phyloP scores from a whole-genome alignment of 2,888 invertebrate species.

The Exocentrus adspersus region DNA sequence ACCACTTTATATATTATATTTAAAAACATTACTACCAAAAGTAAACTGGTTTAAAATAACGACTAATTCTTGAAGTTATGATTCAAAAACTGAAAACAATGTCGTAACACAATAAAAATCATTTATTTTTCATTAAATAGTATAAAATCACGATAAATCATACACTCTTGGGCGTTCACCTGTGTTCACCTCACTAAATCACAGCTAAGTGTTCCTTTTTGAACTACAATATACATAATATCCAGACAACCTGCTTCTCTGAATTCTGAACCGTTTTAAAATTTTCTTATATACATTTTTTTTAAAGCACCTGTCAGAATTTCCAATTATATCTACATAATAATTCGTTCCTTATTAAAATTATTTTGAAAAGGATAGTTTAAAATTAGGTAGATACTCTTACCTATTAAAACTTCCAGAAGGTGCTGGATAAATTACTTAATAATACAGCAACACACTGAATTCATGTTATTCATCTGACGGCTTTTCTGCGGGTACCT shows the following conservation, averaged over 20 bases:
- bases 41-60: too few species aligned
- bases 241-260: slow-evolving; percentile 10
- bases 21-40: not conserved
- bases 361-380: slow-evolving; percentile 13
- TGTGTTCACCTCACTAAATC: slow-evolving; percentile 63
- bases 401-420: slow-evolving; percentile 24
- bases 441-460: slow-evolving; percentile 6
- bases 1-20: not conserved
- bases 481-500: not conserved
- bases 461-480: slow-evolving; percentile 16
- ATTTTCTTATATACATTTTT: slow-evolving; percentile 41
- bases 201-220: slow-evolving; percentile 56
- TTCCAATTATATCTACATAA: slow-evolving; percentile 1
- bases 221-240: slow-evolving; percentile 27
- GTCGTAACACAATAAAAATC: slow-evolving; percentile 17
- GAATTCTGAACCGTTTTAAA: slow-evolving; percentile 34
- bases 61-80: not conserved
- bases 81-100: slow-evolving; percentile 29
- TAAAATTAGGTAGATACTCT: slow-evolving; percentile 24
- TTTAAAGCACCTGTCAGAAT: slow-evolving; percentile 35
- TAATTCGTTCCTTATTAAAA: slow-evolving; percentile 14
- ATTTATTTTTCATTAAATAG: slow-evolving; percentile 35
- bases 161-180: slow-evolving; percentile 54
- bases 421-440: slow-evolving; percentile 20
- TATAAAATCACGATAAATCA: slow-evolving; percentile 41